Base-by-base conservation (phyloP, 2,113 vertebrate species). In the Caracal caracal region DNA sequence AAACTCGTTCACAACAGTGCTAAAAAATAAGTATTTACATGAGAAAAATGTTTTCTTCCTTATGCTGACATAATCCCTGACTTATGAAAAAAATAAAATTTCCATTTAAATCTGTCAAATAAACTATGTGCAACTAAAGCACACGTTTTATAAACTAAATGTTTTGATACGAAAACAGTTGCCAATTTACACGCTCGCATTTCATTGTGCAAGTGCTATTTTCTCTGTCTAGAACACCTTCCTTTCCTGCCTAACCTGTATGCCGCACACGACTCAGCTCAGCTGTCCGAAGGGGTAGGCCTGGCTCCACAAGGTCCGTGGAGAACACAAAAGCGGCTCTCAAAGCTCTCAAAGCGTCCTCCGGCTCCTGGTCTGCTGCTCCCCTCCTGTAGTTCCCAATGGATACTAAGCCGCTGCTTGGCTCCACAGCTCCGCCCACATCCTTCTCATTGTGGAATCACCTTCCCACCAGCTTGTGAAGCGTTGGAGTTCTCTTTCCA, bases 31-130 rank as follows among this genome's bases (percentile, higher is more conserved):
- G 22, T 53, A 86, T 81, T 88, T 91, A 35, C 66, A 37, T 37
- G 40, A 71, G 17, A 40, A 10, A 90, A 78, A 22, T 49, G 33
- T 16, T 78, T 63, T 65, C 24, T 80, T 81, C 17, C 56, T 81
- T 89, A 82, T 37, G 87, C 9, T 93, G 59, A 35, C 84, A 26
- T 70, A 93, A 84, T 56, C 2, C 6, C 4, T 35, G 24, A 83
- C 3, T 79, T 90, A 35, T 1, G 24, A 65, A 86, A 94, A 79
- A 47, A 56, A 43, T 2, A 53, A 79, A 43, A 59, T 8, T 35
- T 68, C 70, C 65, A 65, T 71, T 95, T 86, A 26, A 47, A 88
- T 79, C 24, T 65, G 56, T 94, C 86, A 90, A 70, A 51, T 43
- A 92, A 92, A 82, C 30, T 11, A 88, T 49, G 30, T 83, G 63